phyloP scores from a whole-genome alignment of 2,888 invertebrate species.

The Mechanitis messenoides region DNA sequence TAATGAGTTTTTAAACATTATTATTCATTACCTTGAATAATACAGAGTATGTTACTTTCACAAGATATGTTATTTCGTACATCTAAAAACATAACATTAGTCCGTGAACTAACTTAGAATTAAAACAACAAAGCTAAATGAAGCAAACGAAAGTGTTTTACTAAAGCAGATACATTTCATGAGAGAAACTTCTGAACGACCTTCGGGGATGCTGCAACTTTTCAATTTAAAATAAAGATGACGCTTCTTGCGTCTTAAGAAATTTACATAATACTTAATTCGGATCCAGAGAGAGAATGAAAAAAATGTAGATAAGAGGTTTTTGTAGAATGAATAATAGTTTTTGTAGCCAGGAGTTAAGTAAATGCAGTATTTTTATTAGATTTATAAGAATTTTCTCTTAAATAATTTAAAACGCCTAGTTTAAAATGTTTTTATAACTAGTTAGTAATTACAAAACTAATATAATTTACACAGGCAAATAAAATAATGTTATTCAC shows the following conservation, averaged over 20 bases:
- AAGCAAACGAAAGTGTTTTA: constrained; percentile 67
- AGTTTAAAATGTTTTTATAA: no score
- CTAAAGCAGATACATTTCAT: constrained; percentile 64
- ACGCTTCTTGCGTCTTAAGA: constrained; percentile 54
- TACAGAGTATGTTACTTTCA: no score
- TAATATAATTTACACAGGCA: no score
- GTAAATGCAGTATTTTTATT: not conserved
- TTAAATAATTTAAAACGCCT: no score
- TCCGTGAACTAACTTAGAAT: constrained; percentile 19
- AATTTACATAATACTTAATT: constrained; percentile 63
- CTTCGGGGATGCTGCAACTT: constrained; percentile 67
- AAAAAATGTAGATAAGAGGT: constrained; percentile 15
- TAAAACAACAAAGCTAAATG: constrained; percentile 34
- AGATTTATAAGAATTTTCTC: no score
- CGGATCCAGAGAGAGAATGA: constrained; percentile 21
- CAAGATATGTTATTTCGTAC: not conserved
- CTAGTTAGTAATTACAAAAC: no score
- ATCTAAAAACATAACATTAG: constrained; percentile 16
- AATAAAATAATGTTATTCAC: no score
- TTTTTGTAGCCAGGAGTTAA: not conserved
- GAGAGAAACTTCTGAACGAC: constrained; percentile 69
- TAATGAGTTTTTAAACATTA: no score
- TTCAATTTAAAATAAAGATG: constrained; percentile 60
- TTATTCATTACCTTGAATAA: no score
- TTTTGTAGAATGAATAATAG: constrained; percentile 2